Evolutionary conservation across 1,140 invertebrate species (phyloP), one percentile per base, ranked within the genome.

Genomic region (Formica selysi): DNA sequence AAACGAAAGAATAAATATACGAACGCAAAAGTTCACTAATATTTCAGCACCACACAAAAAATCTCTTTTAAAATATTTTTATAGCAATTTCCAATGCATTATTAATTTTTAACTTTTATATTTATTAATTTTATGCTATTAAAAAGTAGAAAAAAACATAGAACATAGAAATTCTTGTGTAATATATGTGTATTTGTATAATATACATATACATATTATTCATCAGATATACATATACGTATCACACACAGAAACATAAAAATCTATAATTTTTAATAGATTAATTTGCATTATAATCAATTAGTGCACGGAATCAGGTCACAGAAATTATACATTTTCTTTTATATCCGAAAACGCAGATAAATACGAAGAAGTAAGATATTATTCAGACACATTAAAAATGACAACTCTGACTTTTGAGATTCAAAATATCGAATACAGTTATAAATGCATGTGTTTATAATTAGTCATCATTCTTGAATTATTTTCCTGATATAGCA

Each of bases 231-330:
- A 10, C 13, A 79, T 38, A 16, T 11, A 29, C 26, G 26, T 29
- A 29, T 29, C 26, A 29, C 1, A 1, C 1, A 29, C 16, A 19
- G 26, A n/a, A 4, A 29, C 4, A 68, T 29, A 3, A 54, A 68
- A 67, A 65, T 67, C 41, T n/a, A 51, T 79, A 78, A 67, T 67
- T 79, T 48, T 38, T 67, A 67, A 67, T n/a, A 41, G 11, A 67
- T 38, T 65, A 19, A 65, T 1, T n/a, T 8, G 32, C n/a, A 41
- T 67, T n/a, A 5, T 41, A n/a, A 67, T 65, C 8, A 65, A 67
- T 67, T 38, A 22, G 19, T 22, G 22, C 32, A 4, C 32, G 29
- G 41, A 68, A 44, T 70, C 3, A 70, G 26, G 1, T 70, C 41
- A 48, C 5, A 68, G 22, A 5, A 68, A n/a, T 8, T 0, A 26